Evolutionary conservation across 2,797 vertebrate species (phyloP).

Genomic region (Tenualosa thibaudeaui): DNA sequence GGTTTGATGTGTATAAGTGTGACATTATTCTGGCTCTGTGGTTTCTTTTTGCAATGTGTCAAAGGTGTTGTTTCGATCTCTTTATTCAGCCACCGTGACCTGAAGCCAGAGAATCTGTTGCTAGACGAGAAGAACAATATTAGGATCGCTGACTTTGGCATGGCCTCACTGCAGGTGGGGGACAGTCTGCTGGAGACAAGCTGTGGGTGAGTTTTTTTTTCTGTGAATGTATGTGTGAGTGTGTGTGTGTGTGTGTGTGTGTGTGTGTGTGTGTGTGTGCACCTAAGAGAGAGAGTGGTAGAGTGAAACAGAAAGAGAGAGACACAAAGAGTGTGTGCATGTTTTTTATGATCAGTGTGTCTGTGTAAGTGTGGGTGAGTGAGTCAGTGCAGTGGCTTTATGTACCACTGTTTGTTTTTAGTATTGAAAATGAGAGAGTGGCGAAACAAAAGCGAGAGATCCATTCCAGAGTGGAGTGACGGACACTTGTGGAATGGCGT

Average conservation of each 20-base stretch:
- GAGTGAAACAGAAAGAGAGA: not conserved
- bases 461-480: not conserved
- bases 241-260: constrained; percentile 81
- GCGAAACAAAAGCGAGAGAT: not conserved
- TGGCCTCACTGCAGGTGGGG: constrained; percentile 94
- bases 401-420: not conserved
- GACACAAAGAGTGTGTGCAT: not conserved
- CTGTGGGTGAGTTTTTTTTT: constrained; percentile 82
- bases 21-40: constrained; percentile 16
- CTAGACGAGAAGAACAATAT: constrained; percentile 94
- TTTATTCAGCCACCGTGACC: constrained; percentile 84
- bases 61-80: not conserved
- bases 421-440: not conserved
- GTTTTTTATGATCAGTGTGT: not conserved
- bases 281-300: not conserved
- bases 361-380: not conserved
- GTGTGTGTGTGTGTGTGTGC: not conserved
- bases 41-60: constrained; percentile 20
- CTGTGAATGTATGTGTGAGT: not conserved
- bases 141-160: constrained; percentile 91
- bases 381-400: not conserved
- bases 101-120: constrained; percentile 92
- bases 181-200: constrained; percentile 92
- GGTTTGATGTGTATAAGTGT: not conserved
- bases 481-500: not conserved